Base-by-base conservation (phyloP, 2,888 invertebrate genomes). In the Pachycephus smyrnensis region DNA sequence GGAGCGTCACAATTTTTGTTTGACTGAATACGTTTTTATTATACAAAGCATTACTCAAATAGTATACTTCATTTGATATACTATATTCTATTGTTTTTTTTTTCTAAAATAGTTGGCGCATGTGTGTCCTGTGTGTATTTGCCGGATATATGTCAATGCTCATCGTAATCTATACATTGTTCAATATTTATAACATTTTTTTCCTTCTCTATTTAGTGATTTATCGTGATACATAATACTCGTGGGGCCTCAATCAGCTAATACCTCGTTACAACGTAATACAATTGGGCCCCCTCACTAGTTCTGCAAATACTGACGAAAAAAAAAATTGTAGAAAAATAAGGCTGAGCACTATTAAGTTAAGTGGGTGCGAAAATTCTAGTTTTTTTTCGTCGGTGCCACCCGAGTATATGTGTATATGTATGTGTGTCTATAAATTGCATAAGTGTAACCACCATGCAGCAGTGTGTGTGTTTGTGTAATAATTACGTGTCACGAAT, bases 1-100 rank as follows among this genome's bases (percentile, higher is more conserved):
- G 69, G 76, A 78, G 79, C 23, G 9, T 23, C 40, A 23, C 15
- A 15, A 15, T 55, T 40, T 36, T 40, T 55, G 23, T 77, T 82
- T 85, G 83, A 84, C 84, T 89, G 87, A 88, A 89, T 89, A 90
- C 88, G 73, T 75, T 90, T 84, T 90, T 90, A 90, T 91, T 91
- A 89, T 91, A 90, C 90, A 91, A 91, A 91, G 91, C 91, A 89
- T 91, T 91, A 91, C 89, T 91, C 89, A 90, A 91, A 90, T 91
- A 90, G 87, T 90, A 90, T 88, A 86, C 69, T 73, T 80, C 77
- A 78, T 80, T 82, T 80, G 78, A 82, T 76, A 80, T 80, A 77
- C 71, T 79, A 78, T 80, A 78, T 35, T 73, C 73, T 77, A 69
- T 79, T 79, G n/a, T 68, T 76, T 68, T 73, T 75, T 82, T 80